Evolutionary conservation across 2,797 vertebrate species (phyloP), one percentile per base, ranked within the genome.

Genomic region (Eospalax fontanierii): DNA sequence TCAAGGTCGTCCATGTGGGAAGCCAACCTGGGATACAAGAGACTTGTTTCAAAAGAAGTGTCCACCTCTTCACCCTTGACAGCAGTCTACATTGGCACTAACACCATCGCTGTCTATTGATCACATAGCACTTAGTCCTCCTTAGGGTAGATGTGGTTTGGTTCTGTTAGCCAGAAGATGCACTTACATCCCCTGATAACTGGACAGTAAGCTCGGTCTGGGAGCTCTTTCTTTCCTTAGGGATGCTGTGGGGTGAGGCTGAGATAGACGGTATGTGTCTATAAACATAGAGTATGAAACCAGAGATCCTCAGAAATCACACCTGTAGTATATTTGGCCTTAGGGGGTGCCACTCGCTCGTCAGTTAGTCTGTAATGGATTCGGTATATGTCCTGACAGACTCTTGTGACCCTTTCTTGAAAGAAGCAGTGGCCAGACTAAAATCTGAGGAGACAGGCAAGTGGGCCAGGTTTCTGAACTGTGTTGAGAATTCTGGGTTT

Each of bases 171-270:
- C 35, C 54, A 59, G 63, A 76, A 68, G 90, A 89, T 30, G 57
- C 50, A 40, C 50, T 61, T 2, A n/a, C 86, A 91, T 80, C n/a
- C 73, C 59, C 63, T 96, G 91, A 94, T 96, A 74, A 91, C 90
- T 73, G 76, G 76, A 74, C 85, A 82, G 74, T 50, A 54, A 50
- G 61, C 90, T 46, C 65, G 61, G 76, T 50, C 80, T 7, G 21
- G 82, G 43, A 38, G 30, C 8, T 26, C 35, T 46, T 66, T 76
- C 50, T 46, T 66, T 76, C 50, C 26, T 54, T 50, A 38, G 66
- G 87, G 87, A 50, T 33, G 68, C 35, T 0, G 66, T 15, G 93
- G 93, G 65, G 35, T 30, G 87, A 46, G 86, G 82, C 33, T 4
- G 2, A 87, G 94, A 92, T 80, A 92, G 46, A 11, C 46, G n/a